Percentiles rank a stretch among this genome's conserved stretches.
Conservation (phyloP, 2,113 vertebrate genomes). For the Astatoreochromis straeleni region DNA sequence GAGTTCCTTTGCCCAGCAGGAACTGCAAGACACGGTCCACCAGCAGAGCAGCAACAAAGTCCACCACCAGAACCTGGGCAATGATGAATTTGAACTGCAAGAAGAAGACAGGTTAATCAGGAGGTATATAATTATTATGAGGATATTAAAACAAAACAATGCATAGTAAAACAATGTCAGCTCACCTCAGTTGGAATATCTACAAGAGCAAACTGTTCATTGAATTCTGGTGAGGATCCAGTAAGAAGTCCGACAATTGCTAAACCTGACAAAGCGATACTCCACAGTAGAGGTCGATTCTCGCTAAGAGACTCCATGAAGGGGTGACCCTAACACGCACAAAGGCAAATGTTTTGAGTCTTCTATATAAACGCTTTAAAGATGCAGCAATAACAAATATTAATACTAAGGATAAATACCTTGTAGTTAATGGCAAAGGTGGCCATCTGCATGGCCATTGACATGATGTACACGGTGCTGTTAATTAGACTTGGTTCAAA, state of each 20-base stretch:
- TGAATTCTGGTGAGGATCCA: constrained; percentile 90
- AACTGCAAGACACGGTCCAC: constrained; percentile 88
- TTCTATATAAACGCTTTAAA: neutral
- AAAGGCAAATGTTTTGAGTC: neutral
- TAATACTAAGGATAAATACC: constrained; percentile 58
- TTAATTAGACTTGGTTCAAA: constrained; percentile 95
- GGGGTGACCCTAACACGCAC: constrained; percentile 79
- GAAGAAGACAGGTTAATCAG: neutral
- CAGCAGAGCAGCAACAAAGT: constrained; percentile 83
- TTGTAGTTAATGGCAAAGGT: constrained; percentile 99
- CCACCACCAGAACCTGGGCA: constrained; percentile 81
- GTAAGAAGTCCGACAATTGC: constrained; percentile 84
- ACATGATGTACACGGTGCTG: constrained; percentile 98
- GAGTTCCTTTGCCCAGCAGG: constrained; percentile 84
- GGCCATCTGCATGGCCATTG: constrained; percentile 97
- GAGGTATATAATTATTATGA: neutral
- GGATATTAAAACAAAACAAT: neutral
- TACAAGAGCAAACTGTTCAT: constrained; percentile 89
- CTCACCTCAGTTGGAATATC: constrained; percentile 91
- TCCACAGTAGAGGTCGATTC: constrained; percentile 90
- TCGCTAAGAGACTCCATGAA: constrained; percentile 94
- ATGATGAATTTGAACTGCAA: constrained; percentile 90
- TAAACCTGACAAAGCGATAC: constrained; percentile 80
- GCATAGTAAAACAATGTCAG: neutral
- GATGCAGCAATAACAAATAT: neutral